Percentiles rank a stretch among this genome's conserved stretches.
Evolutionary conservation across 1,140 invertebrate genomes (phyloP).

Genomic region (Drosophila cardini): DNA sequence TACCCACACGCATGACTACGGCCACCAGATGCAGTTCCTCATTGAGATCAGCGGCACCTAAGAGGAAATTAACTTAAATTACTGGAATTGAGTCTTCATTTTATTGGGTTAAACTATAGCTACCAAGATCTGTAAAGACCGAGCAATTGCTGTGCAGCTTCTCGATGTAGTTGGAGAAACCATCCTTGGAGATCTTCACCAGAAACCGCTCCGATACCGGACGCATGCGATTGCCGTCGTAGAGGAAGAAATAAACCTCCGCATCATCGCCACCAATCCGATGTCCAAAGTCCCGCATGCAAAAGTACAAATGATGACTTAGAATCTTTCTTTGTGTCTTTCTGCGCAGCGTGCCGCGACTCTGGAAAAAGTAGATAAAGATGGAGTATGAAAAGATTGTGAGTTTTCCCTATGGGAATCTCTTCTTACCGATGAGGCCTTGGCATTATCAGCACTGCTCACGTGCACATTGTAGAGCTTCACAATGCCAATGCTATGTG

Average conservation of each 20-base stretch:
- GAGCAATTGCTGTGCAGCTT: conserved; percentile 95
- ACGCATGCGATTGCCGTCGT: conserved; percentile 90
- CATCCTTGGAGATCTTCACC: conserved; percentile 94
- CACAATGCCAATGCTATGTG: conserved; percentile 93
- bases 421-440: conserved; percentile 89
- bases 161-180: conserved; percentile 95
- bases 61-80: background rate
- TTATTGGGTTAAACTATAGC: no score
- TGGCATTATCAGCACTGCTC: conserved; percentile 91
- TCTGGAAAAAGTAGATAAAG: conserved; percentile 75
- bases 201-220: conserved; percentile 94
- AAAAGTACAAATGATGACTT: conserved; percentile 94
- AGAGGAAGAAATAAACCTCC: conserved; percentile 94
- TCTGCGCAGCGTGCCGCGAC: conserved; percentile 88
- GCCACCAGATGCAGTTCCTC: conserved; percentile 94
- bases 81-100: no score
- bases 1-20: conserved; percentile 94
- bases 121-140: conserved; percentile 90
- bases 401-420: background rate
- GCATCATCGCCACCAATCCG: conserved; percentile 94
- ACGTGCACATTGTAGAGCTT: conserved; percentile 95
- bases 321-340: conserved; percentile 89
- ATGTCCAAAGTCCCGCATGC: conserved; percentile 94
- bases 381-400: background rate
- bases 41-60: conserved; percentile 91